A percentile compares a stretch with the other conserved stretches of the same genome.
phyloP scores from a whole-genome alignment of 1,140 invertebrate species.

The Aphidius gifuensis region DNA sequence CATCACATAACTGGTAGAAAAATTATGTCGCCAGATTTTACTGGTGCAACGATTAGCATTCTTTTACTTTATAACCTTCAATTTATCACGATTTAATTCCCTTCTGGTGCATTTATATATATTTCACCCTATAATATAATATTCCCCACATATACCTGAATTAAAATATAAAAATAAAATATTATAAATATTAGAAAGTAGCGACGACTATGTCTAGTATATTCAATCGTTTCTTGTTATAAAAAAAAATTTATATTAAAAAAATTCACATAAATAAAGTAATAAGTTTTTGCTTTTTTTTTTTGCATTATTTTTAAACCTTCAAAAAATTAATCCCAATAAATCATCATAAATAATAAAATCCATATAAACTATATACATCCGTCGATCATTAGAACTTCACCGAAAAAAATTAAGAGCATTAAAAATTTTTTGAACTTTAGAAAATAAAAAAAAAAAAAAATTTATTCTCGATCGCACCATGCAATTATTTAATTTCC shows the following conservation, averaged over 20 bases:
- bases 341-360: no score
- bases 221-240: no score
- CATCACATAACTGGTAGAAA: slow-evolving; percentile 4
- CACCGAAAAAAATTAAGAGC: neutral
- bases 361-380: no score
- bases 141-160: neutral
- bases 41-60: slow-evolving; percentile 11
- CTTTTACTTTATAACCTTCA: neutral
- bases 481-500: slow-evolving; percentile 21
- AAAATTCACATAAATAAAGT: no score
- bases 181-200: no score
- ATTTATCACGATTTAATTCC: slow-evolving; percentile 16
- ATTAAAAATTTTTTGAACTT: slow-evolving; percentile 8
- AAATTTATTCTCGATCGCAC: slow-evolving; percentile 9
- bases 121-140: neutral
- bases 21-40: neutral
- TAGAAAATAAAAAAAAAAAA: no score
- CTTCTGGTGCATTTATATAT: neutral
- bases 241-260: no score
- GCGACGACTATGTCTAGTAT: no score
- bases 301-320: no score
- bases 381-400: no score
- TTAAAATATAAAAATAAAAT: neutral
- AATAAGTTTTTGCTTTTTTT: no score
- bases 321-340: no score